These are phyloP conservation scores for Linnaemya tessellans DNA, from an alignment of 2,888 invertebrate genomes.

Conservation along the genomic window DNA sequence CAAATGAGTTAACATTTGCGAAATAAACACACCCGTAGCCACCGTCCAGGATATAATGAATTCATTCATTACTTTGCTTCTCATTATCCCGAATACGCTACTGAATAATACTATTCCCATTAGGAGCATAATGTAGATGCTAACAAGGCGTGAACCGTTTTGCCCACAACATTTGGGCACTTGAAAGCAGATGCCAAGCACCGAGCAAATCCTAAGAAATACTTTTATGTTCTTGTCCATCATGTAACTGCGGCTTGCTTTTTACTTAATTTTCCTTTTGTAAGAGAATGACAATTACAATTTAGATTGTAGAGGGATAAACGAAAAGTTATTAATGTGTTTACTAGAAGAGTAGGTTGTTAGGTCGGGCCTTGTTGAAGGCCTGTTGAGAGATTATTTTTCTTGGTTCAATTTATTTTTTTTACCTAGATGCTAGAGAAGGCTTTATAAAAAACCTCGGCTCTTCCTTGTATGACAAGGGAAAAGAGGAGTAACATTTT, in stretches of 20 bases:
- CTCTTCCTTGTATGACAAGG: too few species aligned
- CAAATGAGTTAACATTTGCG: slow-evolving; percentile 65
- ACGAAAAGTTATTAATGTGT: slow-evolving; percentile 26
- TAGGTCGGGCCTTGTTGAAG: too few species aligned
- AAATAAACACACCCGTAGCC: slow-evolving; percentile 54
- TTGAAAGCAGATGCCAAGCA: slow-evolving; percentile 61
- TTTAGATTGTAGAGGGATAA: slow-evolving; percentile 42
- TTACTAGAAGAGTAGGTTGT: background rate
- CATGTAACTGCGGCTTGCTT: background rate
- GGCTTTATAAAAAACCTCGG: too few species aligned
- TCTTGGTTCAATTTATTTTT: too few species aligned
- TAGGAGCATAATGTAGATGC: slow-evolving; percentile 45
- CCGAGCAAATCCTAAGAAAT: slow-evolving; percentile 56
- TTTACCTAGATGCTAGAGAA: too few species aligned
- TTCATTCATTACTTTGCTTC: slow-evolving; percentile 24
- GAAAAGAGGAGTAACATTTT: too few species aligned
- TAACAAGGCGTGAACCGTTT: background rate
- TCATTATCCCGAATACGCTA: slow-evolving; percentile 48
- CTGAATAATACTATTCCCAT: slow-evolving; percentile 11
- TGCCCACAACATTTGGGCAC: slow-evolving; percentile 2
- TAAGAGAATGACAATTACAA: background rate
- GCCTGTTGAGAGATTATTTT: too few species aligned
- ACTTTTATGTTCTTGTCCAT: slow-evolving; percentile 50
- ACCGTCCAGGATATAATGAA: slow-evolving; percentile 70
- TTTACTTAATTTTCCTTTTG: background rate